phyloP scores from a whole-genome alignment of 2,888 invertebrate species.

The Acrobasis consociella region DNA sequence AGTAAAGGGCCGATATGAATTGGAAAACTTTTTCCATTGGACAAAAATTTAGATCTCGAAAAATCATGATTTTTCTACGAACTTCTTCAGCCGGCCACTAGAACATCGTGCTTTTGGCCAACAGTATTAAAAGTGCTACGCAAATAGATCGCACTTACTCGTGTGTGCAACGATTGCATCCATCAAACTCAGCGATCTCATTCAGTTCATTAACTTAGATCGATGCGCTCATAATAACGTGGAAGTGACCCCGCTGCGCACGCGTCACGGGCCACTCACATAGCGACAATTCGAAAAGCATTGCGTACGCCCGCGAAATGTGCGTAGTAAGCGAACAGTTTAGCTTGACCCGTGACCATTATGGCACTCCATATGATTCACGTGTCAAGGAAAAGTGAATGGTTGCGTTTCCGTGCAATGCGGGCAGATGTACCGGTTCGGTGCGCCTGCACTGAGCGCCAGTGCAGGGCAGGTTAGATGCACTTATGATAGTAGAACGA shows the following conservation, averaged over 20 bases:
- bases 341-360: background rate
- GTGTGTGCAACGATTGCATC: background rate
- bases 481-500: background rate
- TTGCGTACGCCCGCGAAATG: conserved; percentile 5
- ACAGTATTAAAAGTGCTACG: too few relatives aligned
- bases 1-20: too few relatives aligned
- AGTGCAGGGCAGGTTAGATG: background rate
- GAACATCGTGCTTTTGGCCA: too few relatives aligned
- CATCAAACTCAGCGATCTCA: background rate
- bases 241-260: conserved; percentile 2
- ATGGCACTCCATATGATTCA: background rate
- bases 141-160: too few relatives aligned
- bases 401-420: background rate
- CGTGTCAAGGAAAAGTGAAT: background rate
- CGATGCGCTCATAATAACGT: background rate
- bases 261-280: background rate
- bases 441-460: background rate
- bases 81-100: too few relatives aligned
- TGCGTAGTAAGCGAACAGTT: background rate
- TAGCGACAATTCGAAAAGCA: background rate
- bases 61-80: too few relatives aligned
- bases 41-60: too few relatives aligned
- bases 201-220: background rate
- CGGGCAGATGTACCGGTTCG: background rate
- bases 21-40: too few relatives aligned